Evolutionary conservation across 2,888 invertebrate genomes (phyloP).

Genomic region (Axea sp.): DNA sequence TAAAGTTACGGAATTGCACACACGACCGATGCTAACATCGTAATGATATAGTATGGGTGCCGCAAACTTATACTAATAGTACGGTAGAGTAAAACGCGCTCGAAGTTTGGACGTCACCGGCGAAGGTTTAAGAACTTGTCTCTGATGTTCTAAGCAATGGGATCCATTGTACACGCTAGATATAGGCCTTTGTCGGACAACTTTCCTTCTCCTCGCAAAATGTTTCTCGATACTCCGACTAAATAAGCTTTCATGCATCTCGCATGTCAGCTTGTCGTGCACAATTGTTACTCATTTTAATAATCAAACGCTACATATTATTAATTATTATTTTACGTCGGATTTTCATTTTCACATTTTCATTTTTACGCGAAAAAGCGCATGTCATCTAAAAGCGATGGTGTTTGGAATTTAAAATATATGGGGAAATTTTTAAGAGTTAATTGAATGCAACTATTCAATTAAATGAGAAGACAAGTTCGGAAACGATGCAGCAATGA

Average conservation of each 20-base stretch:
- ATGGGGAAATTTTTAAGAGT: too few species aligned
- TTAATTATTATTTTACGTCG: too few species aligned
- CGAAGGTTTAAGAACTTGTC: conserved; percentile 73
- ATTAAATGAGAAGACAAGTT: too few species aligned
- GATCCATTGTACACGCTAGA: conserved; percentile 68
- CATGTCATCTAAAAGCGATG: too few species aligned
- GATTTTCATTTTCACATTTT: too few species aligned
- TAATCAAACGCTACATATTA: too few species aligned
- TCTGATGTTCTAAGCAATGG: conserved; percentile 63
- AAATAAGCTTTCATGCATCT: conserved; percentile 5
- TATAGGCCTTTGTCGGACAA: conserved; percentile 70
- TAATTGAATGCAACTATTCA: too few species aligned
- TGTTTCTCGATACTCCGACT: conserved; percentile 34
- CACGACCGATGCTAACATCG: conserved; percentile 63
- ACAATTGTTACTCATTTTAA: conserved; percentile 5
- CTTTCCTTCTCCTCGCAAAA: conserved; percentile 65
- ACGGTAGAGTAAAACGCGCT: conserved; percentile 70
- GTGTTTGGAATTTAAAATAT: too few species aligned
- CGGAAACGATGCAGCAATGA: too few species aligned
- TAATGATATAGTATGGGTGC: conserved; percentile 67
- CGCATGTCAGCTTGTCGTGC: background rate
- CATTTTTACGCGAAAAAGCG: too few species aligned
- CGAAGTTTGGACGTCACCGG: conserved; percentile 71
- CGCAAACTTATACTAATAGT: conserved; percentile 71
- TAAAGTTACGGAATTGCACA: conserved; percentile 50